Evolutionary conservation across 2,888 invertebrate genomes (phyloP).

Genomic region (Tinea semifulvella): DNA sequence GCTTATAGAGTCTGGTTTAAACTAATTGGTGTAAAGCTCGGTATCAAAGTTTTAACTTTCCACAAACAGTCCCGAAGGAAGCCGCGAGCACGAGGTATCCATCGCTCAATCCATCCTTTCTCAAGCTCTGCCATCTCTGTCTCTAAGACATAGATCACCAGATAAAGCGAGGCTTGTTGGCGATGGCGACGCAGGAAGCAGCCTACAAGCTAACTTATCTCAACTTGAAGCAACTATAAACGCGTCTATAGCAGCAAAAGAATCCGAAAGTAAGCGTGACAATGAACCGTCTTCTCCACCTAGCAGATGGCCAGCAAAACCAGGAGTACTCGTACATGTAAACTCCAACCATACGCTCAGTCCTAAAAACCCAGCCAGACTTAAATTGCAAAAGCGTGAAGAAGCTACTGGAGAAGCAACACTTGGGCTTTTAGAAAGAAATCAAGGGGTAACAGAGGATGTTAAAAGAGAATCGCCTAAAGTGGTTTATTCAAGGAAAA

Average conservation of each 20-base stretch:
- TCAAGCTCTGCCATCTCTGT: conserved; percentile 60
- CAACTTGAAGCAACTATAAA: conserved; percentile 39
- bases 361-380: conserved; percentile 59
- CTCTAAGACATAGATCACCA: conserved; percentile 50
- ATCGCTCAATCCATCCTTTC: conserved; percentile 65
- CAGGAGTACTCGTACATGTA: conserved; percentile 88
- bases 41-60: conserved; percentile 25
- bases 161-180: conserved; percentile 55
- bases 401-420: conserved; percentile 24
- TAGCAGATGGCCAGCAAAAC: conserved; percentile 84
- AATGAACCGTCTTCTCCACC: not conserved
- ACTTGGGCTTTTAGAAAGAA: conserved; percentile 53
- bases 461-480: conserved; percentile 24
- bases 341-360: conserved; percentile 81
- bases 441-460: conserved; percentile 27
- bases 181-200: conserved; percentile 21
- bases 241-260: conserved; percentile 20
- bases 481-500: conserved; percentile 49
- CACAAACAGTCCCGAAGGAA: conserved; percentile 56
- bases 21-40: too few species aligned
- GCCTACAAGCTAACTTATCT: conserved; percentile 35
- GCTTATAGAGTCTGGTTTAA: too few species aligned
- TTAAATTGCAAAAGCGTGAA: conserved; percentile 28
- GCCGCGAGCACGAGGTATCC: conserved; percentile 61
- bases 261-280: not conserved